A percentile compares a stretch with the other conserved stretches of the same genome.
These are phyloP conservation scores for Agonopterix arenella DNA, from an alignment of 2,888 invertebrate species.

Conservation along the genomic window DNA sequence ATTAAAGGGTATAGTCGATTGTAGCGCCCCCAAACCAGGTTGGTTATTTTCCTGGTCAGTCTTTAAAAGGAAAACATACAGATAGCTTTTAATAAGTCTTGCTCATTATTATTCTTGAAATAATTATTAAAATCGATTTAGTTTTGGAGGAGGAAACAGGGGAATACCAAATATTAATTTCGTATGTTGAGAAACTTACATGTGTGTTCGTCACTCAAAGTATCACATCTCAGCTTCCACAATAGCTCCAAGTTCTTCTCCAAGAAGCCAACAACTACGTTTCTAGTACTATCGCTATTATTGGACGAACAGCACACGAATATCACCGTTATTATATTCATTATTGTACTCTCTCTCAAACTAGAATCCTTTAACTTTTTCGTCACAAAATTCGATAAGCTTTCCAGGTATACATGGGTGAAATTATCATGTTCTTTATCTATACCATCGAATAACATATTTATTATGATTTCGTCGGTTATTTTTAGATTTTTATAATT, in stretches of 20 bases:
- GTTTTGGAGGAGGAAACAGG: too few relatives aligned
- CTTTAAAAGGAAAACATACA: too few relatives aligned
- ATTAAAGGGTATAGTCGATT: too few relatives aligned
- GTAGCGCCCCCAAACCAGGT: too few relatives aligned
- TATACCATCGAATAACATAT: slow-evolving; percentile 31
- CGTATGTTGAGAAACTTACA: slow-evolving; percentile 29
- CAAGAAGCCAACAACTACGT: slow-evolving; percentile 38
- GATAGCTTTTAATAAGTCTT: background rate
- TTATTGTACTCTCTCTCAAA: slow-evolving; percentile 14
- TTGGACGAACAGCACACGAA: slow-evolving; percentile 42
- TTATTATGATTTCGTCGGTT: slow-evolving; percentile 25
- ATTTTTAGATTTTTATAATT: slow-evolving; percentile 12
- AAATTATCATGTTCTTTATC: slow-evolving; percentile 44
- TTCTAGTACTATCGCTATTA: slow-evolving; percentile 33
- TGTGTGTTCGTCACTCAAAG: slow-evolving; percentile 22
- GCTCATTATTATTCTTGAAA: background rate
- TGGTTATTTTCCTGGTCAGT: too few relatives aligned
- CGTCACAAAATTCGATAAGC: slow-evolving; percentile 35
- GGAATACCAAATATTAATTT: too few relatives aligned
- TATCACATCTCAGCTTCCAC: slow-evolving; percentile 14
- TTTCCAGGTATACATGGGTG: slow-evolving; percentile 46
- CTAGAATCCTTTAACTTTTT: slow-evolving; percentile 17
- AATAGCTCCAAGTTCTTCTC: slow-evolving; percentile 27
- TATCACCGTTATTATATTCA: slow-evolving; percentile 34
- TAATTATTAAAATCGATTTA: too few relatives aligned